phyloP scores from a whole-genome alignment of 1,140 invertebrate species.

The Glossosoma conforme region DNA sequence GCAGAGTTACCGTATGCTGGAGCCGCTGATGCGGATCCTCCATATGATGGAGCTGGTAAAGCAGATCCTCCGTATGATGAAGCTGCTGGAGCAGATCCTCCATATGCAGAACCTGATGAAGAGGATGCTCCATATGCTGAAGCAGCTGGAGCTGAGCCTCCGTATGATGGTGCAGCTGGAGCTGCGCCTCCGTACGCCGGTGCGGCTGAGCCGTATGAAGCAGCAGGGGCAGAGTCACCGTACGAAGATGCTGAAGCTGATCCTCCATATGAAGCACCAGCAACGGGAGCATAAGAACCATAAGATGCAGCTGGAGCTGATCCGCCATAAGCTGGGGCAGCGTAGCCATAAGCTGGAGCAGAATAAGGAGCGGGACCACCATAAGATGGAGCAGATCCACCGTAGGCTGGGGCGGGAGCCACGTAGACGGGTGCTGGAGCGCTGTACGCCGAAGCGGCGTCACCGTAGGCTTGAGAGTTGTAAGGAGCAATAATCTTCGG shows the following conservation, averaged over 20 bases:
- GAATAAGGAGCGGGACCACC: neutral
- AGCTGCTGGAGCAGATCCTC: neutral
- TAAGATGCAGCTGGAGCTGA: neutral
- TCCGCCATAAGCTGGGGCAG: neutral
- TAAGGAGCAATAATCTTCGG: slow-evolving; percentile 9
- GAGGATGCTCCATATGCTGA: neutral
- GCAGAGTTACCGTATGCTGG: slow-evolving; percentile 15
- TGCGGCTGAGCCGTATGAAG: neutral
- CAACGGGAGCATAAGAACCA: neutral
- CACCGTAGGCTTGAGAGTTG: slow-evolving; percentile 1
- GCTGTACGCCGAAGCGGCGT: slow-evolving; percentile 11
- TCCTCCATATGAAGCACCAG: neutral
- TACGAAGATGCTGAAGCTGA: no score
- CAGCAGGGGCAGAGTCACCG: neutral
- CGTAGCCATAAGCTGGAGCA: neutral
- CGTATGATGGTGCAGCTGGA: slow-evolving; percentile 1
- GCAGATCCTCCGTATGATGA: slow-evolving; percentile 16
- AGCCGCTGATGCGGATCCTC: slow-evolving; percentile 11
- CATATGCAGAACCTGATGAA: neutral
- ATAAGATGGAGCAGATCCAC: slow-evolving; percentile 18
- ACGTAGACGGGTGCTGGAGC: slow-evolving; percentile 17
- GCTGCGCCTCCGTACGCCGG: neutral
- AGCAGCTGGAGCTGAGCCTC: neutral
- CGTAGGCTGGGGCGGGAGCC: slow-evolving; percentile 19
- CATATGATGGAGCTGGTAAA: slow-evolving; percentile 20